Percentiles rank a stretch among this genome's conserved stretches.
These are phyloP conservation scores for Anableps anableps DNA, from an alignment of 2,797 vertebrate species.

Conservation along the genomic window DNA sequence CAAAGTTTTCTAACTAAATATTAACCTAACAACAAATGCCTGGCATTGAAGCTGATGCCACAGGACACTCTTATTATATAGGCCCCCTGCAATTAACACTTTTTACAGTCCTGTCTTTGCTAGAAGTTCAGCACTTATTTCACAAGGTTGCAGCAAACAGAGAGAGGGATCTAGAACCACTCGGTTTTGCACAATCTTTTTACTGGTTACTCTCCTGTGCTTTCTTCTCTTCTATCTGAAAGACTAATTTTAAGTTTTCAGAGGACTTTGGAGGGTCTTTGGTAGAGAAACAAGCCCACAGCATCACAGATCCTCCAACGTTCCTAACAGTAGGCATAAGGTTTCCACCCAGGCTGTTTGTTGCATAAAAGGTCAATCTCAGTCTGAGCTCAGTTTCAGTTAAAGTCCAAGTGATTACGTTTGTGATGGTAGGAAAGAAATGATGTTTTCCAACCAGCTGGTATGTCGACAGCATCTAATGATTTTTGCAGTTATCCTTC, in stretches of 20 bases:
- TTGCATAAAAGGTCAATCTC: neutral
- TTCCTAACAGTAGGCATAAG: neutral
- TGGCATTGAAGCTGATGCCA: too few species aligned
- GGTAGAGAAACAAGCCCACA: neutral
- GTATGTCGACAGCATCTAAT: neutral
- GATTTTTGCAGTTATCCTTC: neutral
- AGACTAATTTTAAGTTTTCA: neutral
- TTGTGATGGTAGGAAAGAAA: neutral
- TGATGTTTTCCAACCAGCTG: neutral
- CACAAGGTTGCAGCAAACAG: neutral
- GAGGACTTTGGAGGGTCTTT: neutral
- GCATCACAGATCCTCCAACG: neutral
- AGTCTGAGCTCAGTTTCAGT: neutral
- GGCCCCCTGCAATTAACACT: neutral
- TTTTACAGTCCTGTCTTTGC: too few species aligned
- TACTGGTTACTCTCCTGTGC: neutral
- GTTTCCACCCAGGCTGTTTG: neutral
- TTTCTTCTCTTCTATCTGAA: neutral
- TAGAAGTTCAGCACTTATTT: neutral
- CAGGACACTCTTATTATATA: neutral
- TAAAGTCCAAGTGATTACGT: neutral
- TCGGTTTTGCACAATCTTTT: neutral
- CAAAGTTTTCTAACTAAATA: too few species aligned
- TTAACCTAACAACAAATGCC: too few species aligned
- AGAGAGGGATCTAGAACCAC: neutral